Conservation (phyloP, 2,888 invertebrate species). For the Encarsia formosa region DNA sequence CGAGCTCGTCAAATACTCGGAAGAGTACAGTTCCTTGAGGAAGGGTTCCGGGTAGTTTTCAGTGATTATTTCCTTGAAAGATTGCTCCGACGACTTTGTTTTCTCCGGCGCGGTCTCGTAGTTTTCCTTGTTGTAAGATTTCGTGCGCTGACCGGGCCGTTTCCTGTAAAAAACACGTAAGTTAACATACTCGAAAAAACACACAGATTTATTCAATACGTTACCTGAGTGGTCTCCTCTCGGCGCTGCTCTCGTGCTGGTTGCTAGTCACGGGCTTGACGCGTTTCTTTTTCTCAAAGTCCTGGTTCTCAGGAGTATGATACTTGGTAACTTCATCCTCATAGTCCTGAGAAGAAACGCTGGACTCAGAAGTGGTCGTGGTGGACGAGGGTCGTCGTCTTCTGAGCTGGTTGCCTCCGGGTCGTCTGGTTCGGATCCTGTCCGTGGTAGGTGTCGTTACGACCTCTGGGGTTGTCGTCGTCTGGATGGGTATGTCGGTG, state of each 20-base stretch:
- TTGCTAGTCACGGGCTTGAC: slow-evolving; percentile 33
- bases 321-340: slow-evolving; percentile 35
- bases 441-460: slow-evolving; percentile 28
- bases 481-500: slow-evolving; percentile 37
- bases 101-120: slow-evolving; percentile 22
- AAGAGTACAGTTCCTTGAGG: slow-evolving; percentile 20
- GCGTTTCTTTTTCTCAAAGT: slow-evolving; percentile 32
- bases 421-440: slow-evolving; percentile 35
- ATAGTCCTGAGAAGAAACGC: slow-evolving; percentile 8
- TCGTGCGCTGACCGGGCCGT: slow-evolving; percentile 16
- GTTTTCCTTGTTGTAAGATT: slow-evolving; percentile 22
- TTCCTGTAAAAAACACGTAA: slow-evolving; percentile 8
- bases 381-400: slow-evolving; percentile 39
- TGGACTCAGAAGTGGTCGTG: slow-evolving; percentile 32
- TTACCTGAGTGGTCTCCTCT: slow-evolving; percentile 26
- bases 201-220: too few species aligned
- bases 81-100: slow-evolving; percentile 24
- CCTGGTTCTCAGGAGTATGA: slow-evolving; percentile 32
- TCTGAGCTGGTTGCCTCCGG: slow-evolving; percentile 33
- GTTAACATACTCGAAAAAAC: too few species aligned
- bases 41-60: slow-evolving; percentile 26
- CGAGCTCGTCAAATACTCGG: slow-evolving; percentile 12
- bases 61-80: slow-evolving; percentile 23
- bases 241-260: slow-evolving; percentile 28
- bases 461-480: slow-evolving; percentile 34